Percentiles rank a stretch among this genome's conserved stretches.
phyloP scores from a whole-genome alignment of 2,888 invertebrate genomes.

The Melanostoma mellinum region DNA sequence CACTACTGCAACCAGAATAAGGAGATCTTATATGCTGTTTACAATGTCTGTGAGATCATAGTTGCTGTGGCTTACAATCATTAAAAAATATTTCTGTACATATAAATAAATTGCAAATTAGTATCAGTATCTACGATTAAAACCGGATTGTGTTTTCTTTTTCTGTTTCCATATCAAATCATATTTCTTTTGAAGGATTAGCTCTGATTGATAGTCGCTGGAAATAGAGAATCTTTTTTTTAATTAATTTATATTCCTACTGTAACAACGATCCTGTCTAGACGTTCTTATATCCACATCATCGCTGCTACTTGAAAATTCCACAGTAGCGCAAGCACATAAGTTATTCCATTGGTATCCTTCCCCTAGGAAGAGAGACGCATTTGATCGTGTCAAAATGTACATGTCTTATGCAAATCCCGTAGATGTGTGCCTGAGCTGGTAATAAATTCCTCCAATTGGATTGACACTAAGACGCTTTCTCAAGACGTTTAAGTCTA shows the following conservation, averaged over 20 bases:
- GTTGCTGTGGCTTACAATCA: no score
- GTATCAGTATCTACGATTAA: no score
- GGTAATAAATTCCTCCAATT: conserved; percentile 55
- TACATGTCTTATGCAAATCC: conserved; percentile 57
- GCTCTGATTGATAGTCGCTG: background rate
- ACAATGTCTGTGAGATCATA: no score
- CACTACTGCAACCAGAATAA: no score
- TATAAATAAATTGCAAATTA: no score
- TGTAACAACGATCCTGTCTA: conserved; percentile 20
- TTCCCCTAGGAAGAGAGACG: conserved; percentile 4
- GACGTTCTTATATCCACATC: conserved; percentile 10
- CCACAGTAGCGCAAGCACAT: conserved; percentile 16
- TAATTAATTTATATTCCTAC: background rate
- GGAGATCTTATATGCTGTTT: no score
- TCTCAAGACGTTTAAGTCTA: conserved; percentile 20
- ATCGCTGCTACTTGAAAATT: conserved; percentile 27
- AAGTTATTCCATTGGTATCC: conserved; percentile 33
- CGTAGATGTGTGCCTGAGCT: conserved; percentile 53
- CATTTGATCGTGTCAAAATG: conserved; percentile 31
- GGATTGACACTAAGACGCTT: conserved; percentile 51
- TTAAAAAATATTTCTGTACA: no score
- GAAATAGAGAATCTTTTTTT: no score
- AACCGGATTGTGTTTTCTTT: no score
- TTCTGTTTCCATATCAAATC: no score
- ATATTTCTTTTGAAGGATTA: no score